Base-by-base conservation (phyloP, 2,113 vertebrate species). In the Progne subis region DNA sequence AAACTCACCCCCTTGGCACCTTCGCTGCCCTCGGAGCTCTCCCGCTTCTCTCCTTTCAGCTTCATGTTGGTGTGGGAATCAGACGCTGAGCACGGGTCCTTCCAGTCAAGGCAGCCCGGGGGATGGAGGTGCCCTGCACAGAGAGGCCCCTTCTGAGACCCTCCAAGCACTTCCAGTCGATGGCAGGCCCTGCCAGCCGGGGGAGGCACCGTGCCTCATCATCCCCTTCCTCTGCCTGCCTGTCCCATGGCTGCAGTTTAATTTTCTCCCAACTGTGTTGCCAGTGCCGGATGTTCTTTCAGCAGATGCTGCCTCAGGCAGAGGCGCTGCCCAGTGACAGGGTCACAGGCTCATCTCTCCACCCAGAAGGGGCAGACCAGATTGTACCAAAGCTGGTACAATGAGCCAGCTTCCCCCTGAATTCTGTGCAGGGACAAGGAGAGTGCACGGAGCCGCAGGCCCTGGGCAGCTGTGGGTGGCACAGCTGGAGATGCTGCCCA, bases 1-100 rank as follows among this genome's bases (percentile, higher is more conserved):
- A 2, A 3, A 97, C 97, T 97, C 46, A 98, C 97, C 96, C 95
- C 96, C 71, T 86, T 95, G 3, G 77, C 37, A 13, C 24, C 71
- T 3, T 18, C 60, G 1, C 2, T 1, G 43, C 2, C 1, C 15
- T 28, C 18, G 1, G 53, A 50, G 65, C 89, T 41, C 55, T 91
- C 83, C 55, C 2, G 71, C 25, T 67, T 29, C 26, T 32, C 8
- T 26, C 75, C 5, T 37, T 71, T 57, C 65, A 57, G 10, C 53
- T 91, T 81, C 96, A 97, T 97, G 11, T 18, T 64, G 78, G 11
- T 0, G 12, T 13, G 29, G 9, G 21, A 32, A 0, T 8, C 82
- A 4, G 68, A 15, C 3, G 44, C 76, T 2, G 4, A 71, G 76
- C 9, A 1, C 28, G 4, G 52, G 12, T 26, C 83, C 91, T 75